Evolutionary conservation across 1,140 invertebrate genomes (phyloP), one percentile per base, ranked within the genome.

Genomic region (Arctopsyche grandis): DNA sequence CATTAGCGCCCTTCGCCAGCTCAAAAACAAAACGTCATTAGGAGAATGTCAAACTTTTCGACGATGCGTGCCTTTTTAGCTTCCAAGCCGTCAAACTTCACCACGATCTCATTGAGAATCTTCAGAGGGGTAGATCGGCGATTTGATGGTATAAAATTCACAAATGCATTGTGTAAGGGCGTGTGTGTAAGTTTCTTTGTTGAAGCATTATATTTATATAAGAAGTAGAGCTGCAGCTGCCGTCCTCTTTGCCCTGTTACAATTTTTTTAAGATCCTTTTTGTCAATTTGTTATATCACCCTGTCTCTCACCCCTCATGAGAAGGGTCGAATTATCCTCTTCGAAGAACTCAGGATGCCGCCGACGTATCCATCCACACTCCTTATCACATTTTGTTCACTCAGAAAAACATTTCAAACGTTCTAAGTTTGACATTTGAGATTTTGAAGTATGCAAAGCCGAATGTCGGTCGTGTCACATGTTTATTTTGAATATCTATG

Each of bases 251-350:
- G 24, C 24, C 71, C 71, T 52, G 44, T 56, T 48, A 21, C 71
- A 71, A 19, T 74, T 66, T 74, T 74, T 74, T 74, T 56, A 3
- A 12, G 24, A 14, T 56, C 22, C 24, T 24, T 74, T 74, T 74
- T 74, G 71, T 74, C 71, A 74, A 52, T 74, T 74, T 56, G 69
- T 73, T 73, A 21, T 73, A 43, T 73, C 5, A 5, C 21, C 63
- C 63, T 74, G n/a, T 74, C 9, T 26, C 5, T 12, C 63, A 24
- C 71, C 71, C 70, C 71, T 56, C 24, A n/a, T n/a, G 14, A 56
- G 24, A 10, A 74, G 48, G 48, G 48, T 48, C 46, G 44, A 48
- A 29, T 56, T 74, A 29, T 56, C 52, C 46, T 46, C 24, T 70
- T 70, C 69, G 69, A 73, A 44, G 69, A 73, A 73, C 12, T 19